Percentiles rank a stretch among this genome's conserved stretches.
Conservation (phyloP, 1,140 invertebrate species). For the Lordiphosa clarofinis region DNA sequence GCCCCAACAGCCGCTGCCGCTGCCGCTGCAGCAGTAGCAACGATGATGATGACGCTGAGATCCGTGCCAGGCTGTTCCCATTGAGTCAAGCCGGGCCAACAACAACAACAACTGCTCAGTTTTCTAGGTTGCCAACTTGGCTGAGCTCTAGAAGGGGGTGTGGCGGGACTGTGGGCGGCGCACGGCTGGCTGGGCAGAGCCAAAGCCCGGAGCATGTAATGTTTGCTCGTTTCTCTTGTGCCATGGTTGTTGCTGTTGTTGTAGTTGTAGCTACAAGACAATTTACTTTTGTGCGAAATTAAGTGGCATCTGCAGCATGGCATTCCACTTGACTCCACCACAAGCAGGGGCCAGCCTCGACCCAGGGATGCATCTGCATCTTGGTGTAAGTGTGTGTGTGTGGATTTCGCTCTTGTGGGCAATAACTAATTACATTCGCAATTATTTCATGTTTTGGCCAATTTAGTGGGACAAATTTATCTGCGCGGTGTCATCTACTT, state of each 20-base stretch:
- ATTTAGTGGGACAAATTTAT: conserved; percentile 80
- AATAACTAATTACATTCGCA: conserved; percentile 80
- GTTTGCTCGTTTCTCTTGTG: conserved; percentile 70
- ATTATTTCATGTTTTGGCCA: conserved; percentile 80
- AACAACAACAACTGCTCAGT: conserved; percentile 15
- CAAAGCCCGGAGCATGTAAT: conserved; percentile 63
- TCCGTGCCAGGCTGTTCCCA: conserved; percentile 58
- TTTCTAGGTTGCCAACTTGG: conserved; percentile 59
- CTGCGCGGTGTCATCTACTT: conserved; percentile 79
- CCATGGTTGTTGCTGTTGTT: conserved; percentile 60
- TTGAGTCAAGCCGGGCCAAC: conserved; percentile 50
- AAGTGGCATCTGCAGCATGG: conserved; percentile 77
- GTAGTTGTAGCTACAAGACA: conserved; percentile 75
- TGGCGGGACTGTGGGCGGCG: conserved; percentile 20
- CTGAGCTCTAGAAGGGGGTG: conserved; percentile 5
- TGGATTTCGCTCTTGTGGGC: conserved; percentile 67
- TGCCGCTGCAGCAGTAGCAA: too few relatives aligned
- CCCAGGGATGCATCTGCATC: conserved; percentile 21
- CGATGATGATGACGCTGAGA: conserved; percentile 30
- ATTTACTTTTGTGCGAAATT: conserved; percentile 80
- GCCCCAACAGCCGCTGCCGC: conserved; percentile 15
- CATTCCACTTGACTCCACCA: conserved; percentile 76
- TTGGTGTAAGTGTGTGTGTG: conserved; percentile 12
- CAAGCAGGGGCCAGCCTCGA: conserved; percentile 13
- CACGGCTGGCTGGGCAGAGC: conserved; percentile 24